Evolutionary conservation across 2,797 vertebrate species (phyloP).

Genomic region (Aeoliscus strigatus): DNA sequence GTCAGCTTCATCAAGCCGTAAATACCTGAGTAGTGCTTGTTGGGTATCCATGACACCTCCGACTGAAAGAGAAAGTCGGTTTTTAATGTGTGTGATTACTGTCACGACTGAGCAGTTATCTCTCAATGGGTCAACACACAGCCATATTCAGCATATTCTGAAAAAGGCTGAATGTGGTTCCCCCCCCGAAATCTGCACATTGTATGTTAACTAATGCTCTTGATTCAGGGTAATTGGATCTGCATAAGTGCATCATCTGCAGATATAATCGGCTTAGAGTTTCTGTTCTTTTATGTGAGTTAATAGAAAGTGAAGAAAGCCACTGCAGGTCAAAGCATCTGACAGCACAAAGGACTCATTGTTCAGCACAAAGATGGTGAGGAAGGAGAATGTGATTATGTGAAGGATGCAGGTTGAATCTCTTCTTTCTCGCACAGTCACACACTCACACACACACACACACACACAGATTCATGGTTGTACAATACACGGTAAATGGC

Average conservation of each 20-base stretch:
- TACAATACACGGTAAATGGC: too few species aligned
- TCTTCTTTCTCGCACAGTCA: too few species aligned
- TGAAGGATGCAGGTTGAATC: slow-evolving; percentile 13
- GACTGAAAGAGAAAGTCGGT: slow-evolving; percentile 80
- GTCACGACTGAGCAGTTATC: too few species aligned
- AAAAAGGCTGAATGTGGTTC: slow-evolving; percentile 7
- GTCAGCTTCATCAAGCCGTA: slow-evolving; percentile 97
- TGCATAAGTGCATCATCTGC: slow-evolving; percentile 58
- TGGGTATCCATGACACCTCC: slow-evolving; percentile 95
- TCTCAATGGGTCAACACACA: slow-evolving; percentile 15
- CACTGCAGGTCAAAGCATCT: slow-evolving; percentile 43
- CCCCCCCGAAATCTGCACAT: slow-evolving; percentile 26
- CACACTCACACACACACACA: slow-evolving; percentile 19
- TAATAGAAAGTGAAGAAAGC: slow-evolving; percentile 37
- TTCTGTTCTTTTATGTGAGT: slow-evolving; percentile 34
- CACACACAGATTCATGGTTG: slow-evolving; percentile 5
- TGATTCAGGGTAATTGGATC: slow-evolving; percentile 56
- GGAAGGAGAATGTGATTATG: slow-evolving; percentile 43
- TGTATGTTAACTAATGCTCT: slow-evolving; percentile 53
- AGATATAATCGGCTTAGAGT: slow-evolving; percentile 56
- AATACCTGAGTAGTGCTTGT: slow-evolving; percentile 97
- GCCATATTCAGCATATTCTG: slow-evolving; percentile 20
- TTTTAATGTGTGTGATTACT: too few species aligned
- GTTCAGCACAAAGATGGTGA: slow-evolving; percentile 37
- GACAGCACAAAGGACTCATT: slow-evolving; percentile 54